Conservation (phyloP, 30 jellyfish, hydroid and myxozoan genomes). For the Clytia hemisphaerica region DNA sequence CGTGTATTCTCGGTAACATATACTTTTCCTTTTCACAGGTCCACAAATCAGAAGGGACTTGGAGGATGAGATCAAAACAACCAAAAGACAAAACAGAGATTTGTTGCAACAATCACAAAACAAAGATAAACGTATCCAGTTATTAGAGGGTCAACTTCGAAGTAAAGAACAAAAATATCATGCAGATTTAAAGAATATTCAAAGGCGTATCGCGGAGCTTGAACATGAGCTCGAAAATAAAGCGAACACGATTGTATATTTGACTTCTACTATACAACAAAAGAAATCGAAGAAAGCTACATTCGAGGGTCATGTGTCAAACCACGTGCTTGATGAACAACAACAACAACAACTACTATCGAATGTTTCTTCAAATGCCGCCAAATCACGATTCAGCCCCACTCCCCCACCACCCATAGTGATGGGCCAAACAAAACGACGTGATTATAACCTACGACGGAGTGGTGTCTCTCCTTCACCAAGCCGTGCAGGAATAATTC, state of each 20-base stretch:
- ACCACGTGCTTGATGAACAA: not conserved
- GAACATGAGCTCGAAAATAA: conserved; percentile 73
- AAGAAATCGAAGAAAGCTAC: conserved; percentile 14
- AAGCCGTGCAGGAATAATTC: conserved; percentile 8
- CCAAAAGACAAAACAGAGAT: no score
- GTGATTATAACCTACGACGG: conserved; percentile 8
- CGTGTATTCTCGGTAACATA: no score
- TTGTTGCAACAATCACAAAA: no score
- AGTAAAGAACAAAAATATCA: conserved; percentile 69
- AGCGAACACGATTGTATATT: conserved; percentile 56
- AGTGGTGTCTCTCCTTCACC: not conserved
- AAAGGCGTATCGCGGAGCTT: conserved; percentile 45
- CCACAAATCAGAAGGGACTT: no score
- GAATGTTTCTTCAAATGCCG: not conserved
- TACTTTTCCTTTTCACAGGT: no score
- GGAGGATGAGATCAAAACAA: no score
- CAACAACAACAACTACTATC: not conserved
- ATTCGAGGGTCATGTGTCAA: not conserved
- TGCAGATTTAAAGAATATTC: conserved; percentile 47
- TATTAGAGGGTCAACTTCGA: conserved; percentile 76
- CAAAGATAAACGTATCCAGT: conserved; percentile 64
- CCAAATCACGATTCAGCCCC: conserved; percentile 19
- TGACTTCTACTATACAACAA: conserved; percentile 79
- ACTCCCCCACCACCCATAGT: conserved; percentile 68
- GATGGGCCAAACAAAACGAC: conserved; percentile 27